Base-by-base conservation (phyloP, 2,113 vertebrate genomes). In the Anthoscopus minutus region DNA sequence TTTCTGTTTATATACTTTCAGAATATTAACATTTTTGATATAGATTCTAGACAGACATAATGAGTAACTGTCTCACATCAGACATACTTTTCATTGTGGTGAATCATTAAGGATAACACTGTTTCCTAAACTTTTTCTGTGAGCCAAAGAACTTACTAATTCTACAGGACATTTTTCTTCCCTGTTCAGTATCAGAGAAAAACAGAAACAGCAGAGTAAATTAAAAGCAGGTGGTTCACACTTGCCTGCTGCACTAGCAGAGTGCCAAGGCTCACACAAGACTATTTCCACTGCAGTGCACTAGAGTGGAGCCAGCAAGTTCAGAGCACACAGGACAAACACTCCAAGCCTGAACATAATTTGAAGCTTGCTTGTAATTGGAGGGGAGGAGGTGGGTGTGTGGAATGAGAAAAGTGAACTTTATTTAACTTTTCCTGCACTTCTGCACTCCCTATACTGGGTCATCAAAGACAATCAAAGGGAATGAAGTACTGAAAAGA, bases 351-450 rank as follows among this genome's bases (percentile, higher is more conserved):
- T 90, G 71, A 92, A 80, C 58, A 58, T 27, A 22, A 42, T 48
- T 38, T 89, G 90, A 94, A 92, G 60, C 33, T 92, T 58, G 42
- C 19, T 62, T 58, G 53, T 23, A 65, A 44, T 1, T 11, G 30
- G 9, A 15, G 45, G n/a, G 44, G 14, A 15, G 42, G 40, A 5
- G 0, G 7, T 14, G 24, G 4, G 20, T 6, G 4, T 21, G 18
- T 51, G 73, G n/a, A 82, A 53, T 35, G 35, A 94, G 54, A 92
- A 81, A 73, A 11, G 14, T 70, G 45, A 88, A 92, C 66, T 92
- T 90, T 77, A 73, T 86, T 80, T 88, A 93, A 95, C 82, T 96
- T 93, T 13, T 54, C 8, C 18, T 47, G 50, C 25, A 76, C 64
- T 37, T 57, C 66, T 93, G 66, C 37, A 65, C 70, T 89, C 89